Percentiles rank a stretch among this genome's conserved stretches.
Conservation (phyloP, 2,113 vertebrate species). For the Delphinus delphis region DNA sequence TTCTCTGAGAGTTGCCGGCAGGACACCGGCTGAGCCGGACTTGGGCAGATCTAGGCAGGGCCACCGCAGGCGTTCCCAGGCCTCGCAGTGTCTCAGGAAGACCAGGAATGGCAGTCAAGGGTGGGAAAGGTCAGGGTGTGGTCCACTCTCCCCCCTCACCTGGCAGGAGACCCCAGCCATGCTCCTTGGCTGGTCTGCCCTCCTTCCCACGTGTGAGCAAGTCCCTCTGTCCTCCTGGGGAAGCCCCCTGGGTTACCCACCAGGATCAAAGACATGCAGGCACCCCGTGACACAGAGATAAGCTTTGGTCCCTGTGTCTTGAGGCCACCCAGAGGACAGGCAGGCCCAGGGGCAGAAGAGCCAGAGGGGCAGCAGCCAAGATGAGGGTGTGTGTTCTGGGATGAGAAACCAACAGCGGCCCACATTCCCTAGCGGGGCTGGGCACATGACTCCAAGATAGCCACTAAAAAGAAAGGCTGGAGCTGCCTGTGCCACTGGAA, state of each 20-base stretch:
- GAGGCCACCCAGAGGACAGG: neutral
- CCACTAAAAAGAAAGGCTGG: neutral
- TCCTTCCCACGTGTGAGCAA: neutral
- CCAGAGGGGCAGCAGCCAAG: neutral
- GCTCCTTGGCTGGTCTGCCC: neutral
- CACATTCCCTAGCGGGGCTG: rapidly evolving
- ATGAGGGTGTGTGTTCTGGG: neutral
- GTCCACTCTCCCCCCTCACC: neutral
- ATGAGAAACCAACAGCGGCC: neutral
- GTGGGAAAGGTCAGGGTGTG: rapidly evolving
- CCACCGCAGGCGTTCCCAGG: neutral
- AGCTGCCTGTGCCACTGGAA: neutral
- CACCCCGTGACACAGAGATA: neutral
- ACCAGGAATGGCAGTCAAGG: too few relatives aligned
- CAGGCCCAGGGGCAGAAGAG: neutral
- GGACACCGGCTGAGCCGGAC: too few relatives aligned
- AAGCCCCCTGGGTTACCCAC: neutral
- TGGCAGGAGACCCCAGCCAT: neutral
- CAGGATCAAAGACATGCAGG: neutral
- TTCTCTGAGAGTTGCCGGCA: neutral
- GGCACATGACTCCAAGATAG: neutral
- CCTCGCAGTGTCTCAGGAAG: neutral
- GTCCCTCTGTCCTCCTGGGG: neutral
- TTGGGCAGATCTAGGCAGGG: neutral
- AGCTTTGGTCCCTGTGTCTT: neutral